Base-by-base conservation (phyloP, 2,888 invertebrate genomes). In the Camptogramma bilineatum region DNA sequence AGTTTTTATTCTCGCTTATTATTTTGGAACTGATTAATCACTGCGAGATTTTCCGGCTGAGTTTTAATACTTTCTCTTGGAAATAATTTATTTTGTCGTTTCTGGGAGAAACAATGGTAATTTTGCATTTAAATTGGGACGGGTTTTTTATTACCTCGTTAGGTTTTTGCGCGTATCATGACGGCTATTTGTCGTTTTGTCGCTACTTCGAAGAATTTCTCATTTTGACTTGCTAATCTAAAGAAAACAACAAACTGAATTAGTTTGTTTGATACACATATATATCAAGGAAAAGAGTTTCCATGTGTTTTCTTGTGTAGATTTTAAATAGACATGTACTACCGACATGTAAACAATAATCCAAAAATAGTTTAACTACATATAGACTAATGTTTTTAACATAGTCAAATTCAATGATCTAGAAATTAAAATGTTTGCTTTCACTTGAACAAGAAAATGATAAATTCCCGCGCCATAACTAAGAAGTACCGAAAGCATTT, bases 1-100 rank as follows among this genome's bases (percentile, higher is more conserved):
- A 63, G 54, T 73, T 72, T 71, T 58, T 52, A 61, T 55, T 70
- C 72, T 51, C 52, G 58, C 60, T 70, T 65, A 61, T 62, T 70
- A 57, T 59, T 64, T 63, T 58, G 60, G 56, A 67, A 58, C 67
- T 70, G 66, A 70, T 73, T 68, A 64, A 71, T 64, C 50, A 19
- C 19, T 48, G 16, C 13, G 13, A 42, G 31, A 52, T 59, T 59
- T 64, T 59, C 42, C 51, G 48, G 50, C 51, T 48, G 42, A 57
- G 57, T 51, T 56, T 56, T 42, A 13, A 42, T 34, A 18, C 47
- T 59, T 59, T 51, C 39, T 63, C 55, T 56, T 52, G 18, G 47
- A 62, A 39, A 58, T 50, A 62, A 66, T 54, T 62, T 58, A 62
- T 65, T 46, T 54, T 62, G 58, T 58, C 28, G 24, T 62, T 58